Base-by-base conservation (phyloP, 1,140 invertebrate genomes). In the Paralvinella palmiformis region DNA sequence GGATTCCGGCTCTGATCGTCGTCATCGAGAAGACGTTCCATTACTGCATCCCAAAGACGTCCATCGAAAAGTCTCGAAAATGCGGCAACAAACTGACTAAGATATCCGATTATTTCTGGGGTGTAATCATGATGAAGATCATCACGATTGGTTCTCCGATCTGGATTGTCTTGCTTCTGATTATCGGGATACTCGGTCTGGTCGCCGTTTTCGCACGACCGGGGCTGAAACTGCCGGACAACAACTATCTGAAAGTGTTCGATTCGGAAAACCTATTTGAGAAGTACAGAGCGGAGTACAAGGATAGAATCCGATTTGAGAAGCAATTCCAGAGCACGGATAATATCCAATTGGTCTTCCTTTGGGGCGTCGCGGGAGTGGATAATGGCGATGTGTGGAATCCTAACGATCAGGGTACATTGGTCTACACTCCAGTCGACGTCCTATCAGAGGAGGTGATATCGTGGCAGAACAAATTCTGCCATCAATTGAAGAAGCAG, bases 331-430 rank as follows among this genome's bases (percentile, higher is more conserved):
- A 72, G 56, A 69, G 70, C 1, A 56, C 64, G 35, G 70, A 77
- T 13, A 41, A 10, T 27, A 72, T 70, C 27, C 69, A 73, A 5
- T 86, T 86, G 71, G 82, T 96, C 78, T 91, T 96, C 77, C 87
- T 98, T 20, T 98, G 91, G 91, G 94, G 94, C 1, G 83, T 96
- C 2, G 79, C 87, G 69, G 86, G 91, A n/a, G 78, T 85, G 7
- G 94, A 97, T 73, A 91, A 90, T 79, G 93, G 94, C 3, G 86
- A 93, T 79, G 87, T 88, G 66, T 84, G 95, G 61, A 85, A 96
- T 79, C 94, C 94, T 20, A 77, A 82, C 59, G 86, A 88, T 35
- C 15, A 53, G 50, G 50, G 7, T 53, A 53, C 13, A 10, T 22
- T 53, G 27, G 7, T 20, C 7, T 15, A 20, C 24, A 29, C 24